Evolutionary conservation across 2,888 invertebrate genomes (phyloP).

Genomic region (Dusona sp.): DNA sequence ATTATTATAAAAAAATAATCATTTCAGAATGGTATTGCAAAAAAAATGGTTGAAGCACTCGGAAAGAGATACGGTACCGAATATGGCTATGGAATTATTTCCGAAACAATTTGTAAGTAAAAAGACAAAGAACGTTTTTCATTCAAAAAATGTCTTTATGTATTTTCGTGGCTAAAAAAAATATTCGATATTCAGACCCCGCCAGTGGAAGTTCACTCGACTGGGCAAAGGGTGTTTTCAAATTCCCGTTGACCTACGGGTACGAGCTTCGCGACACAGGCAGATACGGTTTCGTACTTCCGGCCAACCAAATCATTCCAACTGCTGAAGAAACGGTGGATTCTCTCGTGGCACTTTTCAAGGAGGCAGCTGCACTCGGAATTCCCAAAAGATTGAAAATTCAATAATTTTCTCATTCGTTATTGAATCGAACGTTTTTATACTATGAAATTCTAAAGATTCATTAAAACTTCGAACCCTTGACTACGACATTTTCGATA

Average conservation of each 20-base stretch:
- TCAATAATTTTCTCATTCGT: neutral
- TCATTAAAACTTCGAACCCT: neutral
- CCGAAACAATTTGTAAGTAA: constrained; percentile 86
- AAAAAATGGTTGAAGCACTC: constrained; percentile 86
- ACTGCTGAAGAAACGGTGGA: constrained; percentile 87
- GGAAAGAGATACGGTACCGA: constrained; percentile 87
- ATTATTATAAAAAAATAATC: neutral
- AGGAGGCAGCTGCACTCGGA: constrained; percentile 75
- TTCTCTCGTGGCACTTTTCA: constrained; percentile 82
- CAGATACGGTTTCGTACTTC: constrained; percentile 88
- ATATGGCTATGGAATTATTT: constrained; percentile 88
- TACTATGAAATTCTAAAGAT: neutral
- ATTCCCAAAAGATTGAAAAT: constrained; percentile 68
- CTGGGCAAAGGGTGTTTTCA: constrained; percentile 90
- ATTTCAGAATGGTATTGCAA: constrained; percentile 85
- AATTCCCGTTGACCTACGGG: constrained; percentile 89
- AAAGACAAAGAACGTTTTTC: neutral
- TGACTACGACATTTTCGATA: neutral
- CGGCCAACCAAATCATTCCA: constrained; percentile 88
- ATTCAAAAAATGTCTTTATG: too few relatives aligned
- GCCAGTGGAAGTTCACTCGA: constrained; percentile 90
- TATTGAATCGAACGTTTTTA: neutral
- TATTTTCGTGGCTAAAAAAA: neutral
- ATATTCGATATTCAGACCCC: constrained; percentile 85
- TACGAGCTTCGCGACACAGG: constrained; percentile 89